These are phyloP conservation scores for Heliothis peltigera DNA, from an alignment of 2,888 invertebrate species.

Conservation along the genomic window DNA sequence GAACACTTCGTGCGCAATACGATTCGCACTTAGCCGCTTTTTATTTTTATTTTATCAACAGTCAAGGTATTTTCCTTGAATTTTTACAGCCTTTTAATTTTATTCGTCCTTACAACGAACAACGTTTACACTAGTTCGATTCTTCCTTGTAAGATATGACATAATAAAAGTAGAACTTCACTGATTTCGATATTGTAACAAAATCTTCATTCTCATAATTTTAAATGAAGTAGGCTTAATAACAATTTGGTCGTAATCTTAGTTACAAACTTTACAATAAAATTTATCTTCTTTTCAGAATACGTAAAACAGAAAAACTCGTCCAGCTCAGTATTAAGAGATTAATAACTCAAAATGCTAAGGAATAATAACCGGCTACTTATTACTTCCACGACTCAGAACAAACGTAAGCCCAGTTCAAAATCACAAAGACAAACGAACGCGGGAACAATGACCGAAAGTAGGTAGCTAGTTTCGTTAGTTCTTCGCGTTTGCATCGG, in stretches of 20 bases:
- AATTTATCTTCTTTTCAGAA: too few species aligned
- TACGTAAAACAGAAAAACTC: background rate
- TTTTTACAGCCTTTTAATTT: background rate
- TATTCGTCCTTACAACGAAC: background rate
- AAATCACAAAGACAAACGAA: constrained; percentile 72
- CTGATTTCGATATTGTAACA: background rate
- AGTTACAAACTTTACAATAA: too few species aligned
- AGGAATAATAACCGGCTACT: constrained; percentile 56
- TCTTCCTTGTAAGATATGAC: background rate
- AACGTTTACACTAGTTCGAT: background rate
- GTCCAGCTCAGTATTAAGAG: constrained; percentile 24
- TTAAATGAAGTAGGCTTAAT: background rate
- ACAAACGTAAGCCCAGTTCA: constrained; percentile 68
- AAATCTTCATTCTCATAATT: too few species aligned
- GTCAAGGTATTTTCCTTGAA: constrained; percentile 37
- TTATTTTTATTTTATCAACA: constrained; percentile 46
- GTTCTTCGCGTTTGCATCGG: constrained; percentile 56
- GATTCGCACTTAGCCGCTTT: too few species aligned
- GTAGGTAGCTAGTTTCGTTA: constrained; percentile 62
- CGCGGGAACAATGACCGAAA: constrained; percentile 70
- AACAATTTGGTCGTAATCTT: background rate
- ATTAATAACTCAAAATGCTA: constrained; percentile 53
- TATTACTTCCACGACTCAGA: constrained; percentile 50
- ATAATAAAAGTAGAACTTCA: background rate
- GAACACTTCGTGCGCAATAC: too few species aligned